Evolutionary conservation across 2,113 vertebrate genomes (phyloP), one percentile per base, ranked within the genome.

Genomic region (Jacana jacana): DNA sequence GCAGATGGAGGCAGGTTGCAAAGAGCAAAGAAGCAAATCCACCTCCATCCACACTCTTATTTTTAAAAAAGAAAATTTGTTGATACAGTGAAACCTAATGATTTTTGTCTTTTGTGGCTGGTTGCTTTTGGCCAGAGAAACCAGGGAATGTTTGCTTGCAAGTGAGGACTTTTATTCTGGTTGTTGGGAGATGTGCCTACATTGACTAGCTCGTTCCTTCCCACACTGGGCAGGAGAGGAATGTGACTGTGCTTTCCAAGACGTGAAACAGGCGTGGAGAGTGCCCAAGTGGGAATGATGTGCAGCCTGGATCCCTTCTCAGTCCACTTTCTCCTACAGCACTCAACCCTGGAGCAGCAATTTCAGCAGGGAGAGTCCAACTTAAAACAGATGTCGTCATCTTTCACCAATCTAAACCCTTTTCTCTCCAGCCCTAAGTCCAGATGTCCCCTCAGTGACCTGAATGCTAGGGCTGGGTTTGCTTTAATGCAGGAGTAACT

Each of bases 211-310:
- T 81, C 65, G 60, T 92, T 78, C 35, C 35, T 91, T 95, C 65
- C 86, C 39, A 27, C 68, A 10, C 42, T 39, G 42, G 81, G 57
- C 48, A 71, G 66, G 86, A 80, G 48, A 94, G 42, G 51, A 79
- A 64, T 7, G 49, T 11, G 23, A 13, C 61, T 6, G 3, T 0
- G 1, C 39, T 88, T 89, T 64, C 52, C 73, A 68, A 69, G 54
- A 46, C 1, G 1, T 0, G 3, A 91, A 33, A 52, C 61, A 72
- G 75, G 27, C 17, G 1, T 79, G 64, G 57, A 61, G 40, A 35
- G 35, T 69, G 35, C 46, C 48, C 7, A 4, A 27, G 61, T 77
- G 37, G 69, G 48, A 57, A 15, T 0, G 1, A 6, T 0, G 0
- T 39, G 72, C 52, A 79, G 68, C 37, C 40, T 75, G 37, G 6